phyloP scores from a whole-genome alignment of 2,113 vertebrate species.

The Neolamprologus kungweensis region DNA sequence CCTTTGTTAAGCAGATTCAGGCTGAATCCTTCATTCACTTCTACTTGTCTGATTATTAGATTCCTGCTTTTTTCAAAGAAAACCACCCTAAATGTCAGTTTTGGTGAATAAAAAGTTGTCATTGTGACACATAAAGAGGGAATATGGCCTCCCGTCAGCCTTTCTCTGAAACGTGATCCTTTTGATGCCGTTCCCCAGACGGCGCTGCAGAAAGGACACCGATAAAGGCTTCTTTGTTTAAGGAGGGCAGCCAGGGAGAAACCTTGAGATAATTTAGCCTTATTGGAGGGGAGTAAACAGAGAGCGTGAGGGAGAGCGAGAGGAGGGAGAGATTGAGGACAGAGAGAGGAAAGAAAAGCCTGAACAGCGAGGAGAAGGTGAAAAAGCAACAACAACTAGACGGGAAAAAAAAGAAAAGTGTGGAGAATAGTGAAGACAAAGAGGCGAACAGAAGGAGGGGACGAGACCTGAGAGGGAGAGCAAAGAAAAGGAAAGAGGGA shows the following conservation, averaged over 20 bases:
- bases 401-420: neutral
- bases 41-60: neutral
- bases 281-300: neutral
- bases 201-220: conserved; percentile 5
- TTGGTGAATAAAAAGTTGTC: neutral
- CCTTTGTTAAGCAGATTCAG: neutral
- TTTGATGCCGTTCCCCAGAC: conserved; percentile 3
- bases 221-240: conserved; percentile 38
- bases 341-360: neutral
- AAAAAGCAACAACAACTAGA: neutral
- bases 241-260: neutral
- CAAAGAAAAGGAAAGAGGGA: neutral
- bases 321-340: neutral
- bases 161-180: neutral
- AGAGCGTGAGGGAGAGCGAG: neutral
- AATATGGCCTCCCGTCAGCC: neutral
- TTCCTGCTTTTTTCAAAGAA: neutral
- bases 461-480: neutral
- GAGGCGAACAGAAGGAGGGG: neutral
- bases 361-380: neutral
- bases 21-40: neutral
- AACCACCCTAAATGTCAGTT: neutral
- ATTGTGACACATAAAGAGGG: neutral
- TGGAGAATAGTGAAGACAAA: neutral
- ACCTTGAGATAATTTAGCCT: conserved; percentile 17